These are phyloP conservation scores for Aurelia aurita DNA, from an alignment of 30 jellyfish, hydroid and myxozoan genomes.

Conservation along the genomic window DNA sequence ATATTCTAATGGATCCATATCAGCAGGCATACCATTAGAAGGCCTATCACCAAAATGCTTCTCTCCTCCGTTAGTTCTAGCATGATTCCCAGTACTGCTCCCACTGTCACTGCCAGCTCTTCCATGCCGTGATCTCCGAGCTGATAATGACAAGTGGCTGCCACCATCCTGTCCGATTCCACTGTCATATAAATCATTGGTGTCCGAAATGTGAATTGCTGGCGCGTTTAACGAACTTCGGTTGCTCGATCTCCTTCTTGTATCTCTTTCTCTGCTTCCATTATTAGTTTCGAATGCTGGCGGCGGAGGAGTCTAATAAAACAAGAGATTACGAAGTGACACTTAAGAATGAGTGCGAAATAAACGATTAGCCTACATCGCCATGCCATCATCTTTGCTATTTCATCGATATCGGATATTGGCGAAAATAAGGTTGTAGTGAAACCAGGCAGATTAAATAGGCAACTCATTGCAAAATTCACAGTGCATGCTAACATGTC, in stretches of 20 bases:
- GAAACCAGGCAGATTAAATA: no score
- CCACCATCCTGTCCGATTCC: constrained; percentile 69
- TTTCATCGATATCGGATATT: no score
- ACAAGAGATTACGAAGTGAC: background rate
- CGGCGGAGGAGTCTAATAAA: constrained; percentile 64
- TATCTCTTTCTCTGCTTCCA: background rate
- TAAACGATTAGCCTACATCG: background rate
- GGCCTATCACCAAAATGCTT: background rate
- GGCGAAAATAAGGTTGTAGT: no score
- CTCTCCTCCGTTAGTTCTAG: background rate
- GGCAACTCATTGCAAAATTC: no score
- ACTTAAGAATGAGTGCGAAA: background rate
- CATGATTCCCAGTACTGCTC: constrained; percentile 43
- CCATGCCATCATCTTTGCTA: no score
- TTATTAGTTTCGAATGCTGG: constrained; percentile 8
- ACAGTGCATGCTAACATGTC: no score
- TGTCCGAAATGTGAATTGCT: constrained; percentile 19
- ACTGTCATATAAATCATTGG: constrained; percentile 59
- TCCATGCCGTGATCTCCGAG: background rate
- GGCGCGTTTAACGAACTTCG: constrained; percentile 45
- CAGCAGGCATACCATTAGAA: constrained; percentile 43
- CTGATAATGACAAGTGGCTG: constrained; percentile 5
- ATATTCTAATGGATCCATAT: constrained; percentile 89
- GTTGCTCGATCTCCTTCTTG: background rate
- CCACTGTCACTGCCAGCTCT: constrained; percentile 37